These are phyloP conservation scores for Gopherus evgoodei DNA, from an alignment of 2,113 vertebrate species.

Conservation along the genomic window DNA sequence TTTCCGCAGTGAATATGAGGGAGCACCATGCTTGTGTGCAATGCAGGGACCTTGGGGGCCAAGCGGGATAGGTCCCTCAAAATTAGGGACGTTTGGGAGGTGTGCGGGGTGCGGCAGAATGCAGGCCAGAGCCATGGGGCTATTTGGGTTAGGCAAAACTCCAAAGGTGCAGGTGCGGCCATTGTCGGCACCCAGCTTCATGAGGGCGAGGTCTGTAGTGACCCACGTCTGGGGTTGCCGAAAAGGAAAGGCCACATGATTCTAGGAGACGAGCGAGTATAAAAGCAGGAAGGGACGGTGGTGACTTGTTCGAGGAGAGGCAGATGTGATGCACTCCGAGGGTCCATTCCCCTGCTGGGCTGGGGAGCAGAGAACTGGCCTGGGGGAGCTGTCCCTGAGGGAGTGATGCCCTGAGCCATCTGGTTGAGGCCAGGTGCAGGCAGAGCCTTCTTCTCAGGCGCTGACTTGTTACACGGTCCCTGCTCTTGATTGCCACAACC, in stretches of 20 bases:
- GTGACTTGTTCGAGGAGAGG: background rate
- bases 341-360: background rate
- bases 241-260: background rate
- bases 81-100: background rate
- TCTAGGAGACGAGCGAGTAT: background rate
- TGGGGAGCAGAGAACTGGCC: background rate
- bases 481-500: background rate
- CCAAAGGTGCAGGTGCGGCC: background rate
- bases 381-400: background rate
- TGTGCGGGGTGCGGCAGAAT: background rate
- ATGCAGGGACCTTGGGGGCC: background rate
- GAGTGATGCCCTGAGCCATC: background rate
- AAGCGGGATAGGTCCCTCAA: background rate
- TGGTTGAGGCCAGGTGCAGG: background rate
- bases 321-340: background rate
- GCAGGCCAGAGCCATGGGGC: background rate
- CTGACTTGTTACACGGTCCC: background rate
- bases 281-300: background rate
- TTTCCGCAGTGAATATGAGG: background rate
- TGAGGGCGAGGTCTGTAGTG: background rate
- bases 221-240: background rate
- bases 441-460: background rate
- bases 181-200: background rate
- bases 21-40: background rate
- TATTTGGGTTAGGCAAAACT: background rate